Base-by-base conservation (phyloP, 1,140 invertebrate genomes). In the Homalodisca vitripennis region DNA sequence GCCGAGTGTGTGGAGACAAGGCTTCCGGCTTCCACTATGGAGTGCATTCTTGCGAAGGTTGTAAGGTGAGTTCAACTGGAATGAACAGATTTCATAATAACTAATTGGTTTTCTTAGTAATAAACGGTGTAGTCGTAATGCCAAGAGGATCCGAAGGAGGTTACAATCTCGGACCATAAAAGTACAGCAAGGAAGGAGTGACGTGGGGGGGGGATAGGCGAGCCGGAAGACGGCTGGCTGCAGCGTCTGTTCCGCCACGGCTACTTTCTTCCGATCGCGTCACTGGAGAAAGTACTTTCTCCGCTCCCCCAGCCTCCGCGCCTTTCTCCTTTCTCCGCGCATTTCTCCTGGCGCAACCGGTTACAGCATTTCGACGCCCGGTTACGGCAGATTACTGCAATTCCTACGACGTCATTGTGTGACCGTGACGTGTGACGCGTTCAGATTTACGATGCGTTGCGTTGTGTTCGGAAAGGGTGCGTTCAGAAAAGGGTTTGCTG, bases 11-110 rank as follows among this genome's bases (percentile, higher is more conserved):
- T 81, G 97, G 97, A 30, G 98, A 99, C 83, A 98, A 98, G 80
- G 97, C 98, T 55, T 98, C 95, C 64, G 98, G 98, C 29, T 99
- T 99, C 82, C 97, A 99, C 81, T 99, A 99, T 87, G 98, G 97
- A 31, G 97, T 99, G 71, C 98, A 98, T 76, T 98, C 95, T 67
- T 99, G 98, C 82, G 98, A 99, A 84, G 98, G 98, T 77, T 99
- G 98, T 85, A 99, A 99, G 90, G 97, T 99, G 86, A 89, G 89
- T 82, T 41, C n/a, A n/a, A n/a, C n/a, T n/a, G n/a, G n/a, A n/a
- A n/a, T n/a, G n/a, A n/a, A n/a, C n/a, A n/a, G n/a, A n/a, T n/a
- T n/a, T n/a, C n/a, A n/a, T n/a, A n/a, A n/a, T n/a, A n/a, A n/a
- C n/a, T n/a, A n/a, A n/a, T n/a, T n/a, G n/a, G n/a, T n/a, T n/a